Base-by-base conservation (phyloP, 2,888 invertebrate genomes). In the Melipona beecheii region DNA sequence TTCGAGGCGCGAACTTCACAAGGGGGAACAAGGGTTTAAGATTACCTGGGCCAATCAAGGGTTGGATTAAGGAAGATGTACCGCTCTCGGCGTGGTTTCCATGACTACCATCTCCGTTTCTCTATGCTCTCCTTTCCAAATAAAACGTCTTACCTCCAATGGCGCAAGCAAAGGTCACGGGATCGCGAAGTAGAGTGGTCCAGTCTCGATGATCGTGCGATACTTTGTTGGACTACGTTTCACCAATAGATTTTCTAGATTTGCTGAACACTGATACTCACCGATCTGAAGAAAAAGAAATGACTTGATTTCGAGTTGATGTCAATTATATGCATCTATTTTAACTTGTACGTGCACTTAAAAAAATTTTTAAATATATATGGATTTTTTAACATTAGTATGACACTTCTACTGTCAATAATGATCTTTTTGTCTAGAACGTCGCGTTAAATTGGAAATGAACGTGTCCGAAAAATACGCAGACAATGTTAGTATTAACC, bases 21-120 rank as follows among this genome's bases (percentile, higher is more conserved):
- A 9, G 73, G 19, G 52, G 77, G 68, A 54, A 77, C 78, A 77
- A 80, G 60, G 19, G 86, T 84, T 89, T 86, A 83, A 86, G 81
- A 89, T 88, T 79, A 88, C 81, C 79, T 68, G 76, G 81, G 81
- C 87, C 89, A 90, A 91, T 89, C 88, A 89, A 89, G 89, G 76
- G 80, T 89, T 84, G 87, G 89, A 89, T 91, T 90, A 91, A 90
- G 90, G 86, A 85, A 89, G 83, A 87, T 78, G 81, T 85, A 85
- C 87, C 83, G 11, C 85, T 84, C 83, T 81, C 69, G 86, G 81
- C 31, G 80, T 77, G 83, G 92, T 92, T 89, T 83, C 92, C 92
- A 92, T 92, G 92, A 79, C 88, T 89, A 92, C 92, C 87, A 78
- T 31, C 72, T 81, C 84, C 78, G 56, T 87, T 86, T 86, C 81